A percentile compares a stretch with the other conserved stretches of the same genome.
These are phyloP conservation scores for Hippocampus comes DNA, from an alignment of 2,113 vertebrate genomes.

Conservation along the genomic window DNA sequence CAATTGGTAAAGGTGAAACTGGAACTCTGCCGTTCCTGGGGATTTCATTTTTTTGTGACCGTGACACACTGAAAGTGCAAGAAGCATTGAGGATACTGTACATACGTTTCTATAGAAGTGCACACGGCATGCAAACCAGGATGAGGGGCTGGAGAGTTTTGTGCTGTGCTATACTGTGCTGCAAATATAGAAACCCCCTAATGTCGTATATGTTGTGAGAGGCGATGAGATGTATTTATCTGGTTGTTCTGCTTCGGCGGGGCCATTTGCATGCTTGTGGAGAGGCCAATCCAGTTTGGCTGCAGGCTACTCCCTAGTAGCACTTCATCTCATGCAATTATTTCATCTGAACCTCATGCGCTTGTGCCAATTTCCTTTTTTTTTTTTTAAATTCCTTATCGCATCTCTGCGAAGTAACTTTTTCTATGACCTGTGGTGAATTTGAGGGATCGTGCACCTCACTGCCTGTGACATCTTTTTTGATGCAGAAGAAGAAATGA, in stretches of 20 bases:
- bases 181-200: conserved; percentile 35
- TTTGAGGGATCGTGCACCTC: conserved; percentile 15
- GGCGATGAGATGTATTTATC: not conserved
- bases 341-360: conserved; percentile 35
- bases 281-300: conserved; percentile 19
- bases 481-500: conserved; percentile 13
- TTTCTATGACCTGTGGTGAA: conserved; percentile 1
- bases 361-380: conserved; percentile 47
- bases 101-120: conserved; percentile 35
- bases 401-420: conserved; percentile 3
- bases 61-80: conserved; percentile 49
- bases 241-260: not conserved
- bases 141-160: conserved; percentile 44
- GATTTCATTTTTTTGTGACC: conserved; percentile 50
- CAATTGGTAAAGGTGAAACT: not conserved
- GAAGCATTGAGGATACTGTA: conserved; percentile 39
- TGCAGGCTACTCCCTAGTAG: conserved; percentile 31
- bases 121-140: conserved; percentile 56
- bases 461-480: conserved; percentile 37
- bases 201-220: conserved; percentile 36
- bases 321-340: conserved; percentile 25
- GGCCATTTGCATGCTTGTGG: conserved; percentile 41
- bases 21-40: conserved; percentile 8
- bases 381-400: not conserved
- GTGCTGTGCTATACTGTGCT: conserved; percentile 46